Evolutionary conservation across 2,888 invertebrate species (phyloP), one percentile per base, ranked within the genome.

Genomic region (Lepidochrysops patricia): DNA sequence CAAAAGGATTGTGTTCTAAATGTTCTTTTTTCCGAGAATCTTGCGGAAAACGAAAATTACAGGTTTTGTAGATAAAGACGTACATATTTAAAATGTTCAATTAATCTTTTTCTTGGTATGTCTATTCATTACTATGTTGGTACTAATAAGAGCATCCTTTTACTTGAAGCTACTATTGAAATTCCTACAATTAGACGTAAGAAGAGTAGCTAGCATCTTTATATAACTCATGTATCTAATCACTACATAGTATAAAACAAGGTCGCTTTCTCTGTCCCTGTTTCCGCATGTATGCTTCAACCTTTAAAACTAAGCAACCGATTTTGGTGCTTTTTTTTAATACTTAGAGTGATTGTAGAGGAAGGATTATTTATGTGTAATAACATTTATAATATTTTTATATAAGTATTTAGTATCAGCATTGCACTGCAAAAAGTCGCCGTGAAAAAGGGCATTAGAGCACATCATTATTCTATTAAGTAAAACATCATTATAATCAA

Each of bases 1-100:
- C 54, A 15, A 54, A n/a, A 15, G 15, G 29, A 54, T 29, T 54
- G 52, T 29, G 54, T 32, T 54, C 32, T 26, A 54, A 54, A 54
- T 29, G 54, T 54, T 54, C 12, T 27, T 15, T 54, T 32, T n/a
- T 32, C 3, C 6, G 52, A 29, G 7, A 27, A 52, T 27, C 52
- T 26, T 27, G 27, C 27, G 27, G 26, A 52, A 52, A 29, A 32
- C 27, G 32, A 32, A 32, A 54, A 54, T 54, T 54, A 29, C 32
- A 7, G 54, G 19, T 29, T 15, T 52, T 52, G n/a, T 50, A 25
- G 25, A 50, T 26, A n/a, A 26, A n/a, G 26, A 5, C 50, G 50
- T 13, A 5, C 50, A 26, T 13, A n/a, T 26, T 26, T 50, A 50
- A 50, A 26, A 50, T 26, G 43, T 50, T 12, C 26, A 26, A 26